phyloP scores from a whole-genome alignment of 2,797 vertebrate species.

The Numenius phaeopus region DNA sequence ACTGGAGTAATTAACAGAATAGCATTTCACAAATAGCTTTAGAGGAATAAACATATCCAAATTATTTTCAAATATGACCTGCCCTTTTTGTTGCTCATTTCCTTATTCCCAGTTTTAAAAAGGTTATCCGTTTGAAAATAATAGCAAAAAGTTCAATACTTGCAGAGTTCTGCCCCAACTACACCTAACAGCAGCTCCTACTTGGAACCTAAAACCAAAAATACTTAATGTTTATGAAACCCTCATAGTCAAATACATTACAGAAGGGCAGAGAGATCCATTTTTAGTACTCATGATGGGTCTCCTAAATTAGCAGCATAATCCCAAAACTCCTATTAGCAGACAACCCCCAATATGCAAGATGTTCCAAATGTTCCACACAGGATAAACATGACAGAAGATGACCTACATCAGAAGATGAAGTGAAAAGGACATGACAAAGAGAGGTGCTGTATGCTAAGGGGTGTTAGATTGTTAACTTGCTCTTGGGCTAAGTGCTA shows the following conservation, averaged over 20 bases:
- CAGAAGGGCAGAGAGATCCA: background rate
- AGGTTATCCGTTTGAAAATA: background rate
- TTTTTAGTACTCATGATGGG: background rate
- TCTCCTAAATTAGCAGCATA: background rate
- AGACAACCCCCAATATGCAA: background rate
- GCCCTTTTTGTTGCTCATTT: background rate
- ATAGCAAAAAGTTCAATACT: background rate
- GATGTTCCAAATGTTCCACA: background rate
- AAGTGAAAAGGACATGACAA: background rate
- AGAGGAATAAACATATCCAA: background rate
- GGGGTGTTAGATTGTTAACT: background rate
- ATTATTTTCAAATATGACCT: background rate
- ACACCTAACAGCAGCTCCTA: background rate
- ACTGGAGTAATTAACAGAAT: background rate
- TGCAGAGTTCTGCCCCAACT: background rate
- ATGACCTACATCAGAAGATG: background rate
- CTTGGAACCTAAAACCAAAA: background rate
- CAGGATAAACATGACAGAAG: background rate
- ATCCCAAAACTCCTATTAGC: background rate
- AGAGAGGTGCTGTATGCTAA: background rate
- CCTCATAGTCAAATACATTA: background rate
- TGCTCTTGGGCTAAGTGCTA: background rate
- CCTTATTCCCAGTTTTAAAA: background rate
- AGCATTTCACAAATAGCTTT: background rate
- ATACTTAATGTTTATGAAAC: background rate